phyloP scores from a whole-genome alignment of 2,797 vertebrate species.

The Dicrostonyx torquatus region DNA sequence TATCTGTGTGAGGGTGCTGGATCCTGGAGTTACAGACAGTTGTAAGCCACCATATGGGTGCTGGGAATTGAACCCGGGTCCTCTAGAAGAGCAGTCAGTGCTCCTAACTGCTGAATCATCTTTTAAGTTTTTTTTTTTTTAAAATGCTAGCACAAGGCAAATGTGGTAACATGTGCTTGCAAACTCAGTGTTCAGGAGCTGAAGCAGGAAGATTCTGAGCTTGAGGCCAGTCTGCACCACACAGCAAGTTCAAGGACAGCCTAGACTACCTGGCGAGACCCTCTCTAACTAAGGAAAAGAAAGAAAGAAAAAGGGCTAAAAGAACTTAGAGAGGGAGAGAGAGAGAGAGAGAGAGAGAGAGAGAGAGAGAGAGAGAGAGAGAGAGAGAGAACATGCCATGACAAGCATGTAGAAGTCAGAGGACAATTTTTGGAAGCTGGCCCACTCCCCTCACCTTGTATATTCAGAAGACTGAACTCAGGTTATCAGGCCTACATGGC shows the following conservation, averaged over 20 bases:
- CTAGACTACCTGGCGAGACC: background rate
- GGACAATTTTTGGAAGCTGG: background rate
- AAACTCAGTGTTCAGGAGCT: background rate
- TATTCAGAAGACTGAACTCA: background rate
- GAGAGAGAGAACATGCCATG: background rate
- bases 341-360: background rate
- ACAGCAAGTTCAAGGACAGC: background rate
- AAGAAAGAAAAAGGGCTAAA: too few relatives aligned
- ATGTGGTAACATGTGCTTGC: background rate
- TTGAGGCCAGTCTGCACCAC: background rate
- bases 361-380: background rate
- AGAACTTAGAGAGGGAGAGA: too few relatives aligned
- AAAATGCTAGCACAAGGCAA: background rate
- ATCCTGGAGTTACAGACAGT: too few relatives aligned
- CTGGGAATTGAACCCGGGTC: too few relatives aligned
- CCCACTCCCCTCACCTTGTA: background rate
- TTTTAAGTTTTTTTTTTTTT: conserved; percentile 38
- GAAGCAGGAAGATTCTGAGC: background rate
- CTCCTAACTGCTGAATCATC: too few relatives aligned
- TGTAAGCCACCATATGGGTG: too few relatives aligned
- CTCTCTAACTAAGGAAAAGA: background rate
- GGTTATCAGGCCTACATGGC: background rate
- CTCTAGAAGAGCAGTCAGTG: too few relatives aligned
- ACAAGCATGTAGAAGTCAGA: background rate
- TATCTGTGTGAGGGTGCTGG: too few relatives aligned